Evolutionary conservation across 2,113 vertebrate genomes (phyloP).

Genomic region (Gambusia holbrooki): DNA sequence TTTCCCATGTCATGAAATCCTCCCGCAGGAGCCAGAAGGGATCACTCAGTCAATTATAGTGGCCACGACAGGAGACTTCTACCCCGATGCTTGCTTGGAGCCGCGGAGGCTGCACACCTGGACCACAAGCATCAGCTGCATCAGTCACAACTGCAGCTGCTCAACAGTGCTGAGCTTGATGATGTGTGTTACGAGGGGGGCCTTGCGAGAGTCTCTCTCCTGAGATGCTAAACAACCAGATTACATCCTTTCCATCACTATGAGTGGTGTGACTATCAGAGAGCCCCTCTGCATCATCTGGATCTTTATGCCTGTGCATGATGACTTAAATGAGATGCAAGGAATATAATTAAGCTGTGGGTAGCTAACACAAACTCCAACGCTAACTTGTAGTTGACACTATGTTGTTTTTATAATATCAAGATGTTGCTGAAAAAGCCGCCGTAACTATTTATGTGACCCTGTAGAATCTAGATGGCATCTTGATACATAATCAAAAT

Average conservation of each 20-base stretch:
- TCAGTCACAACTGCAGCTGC: constrained; percentile 49
- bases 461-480: no score
- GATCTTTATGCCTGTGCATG: not conserved
- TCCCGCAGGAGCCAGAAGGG: constrained; percentile 25
- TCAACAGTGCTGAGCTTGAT: constrained; percentile 56
- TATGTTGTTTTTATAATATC: not conserved
- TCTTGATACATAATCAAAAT: no score
- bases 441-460: no score
- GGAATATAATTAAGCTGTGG: not conserved
- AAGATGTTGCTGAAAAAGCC: no score
- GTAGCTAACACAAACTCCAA: not conserved
- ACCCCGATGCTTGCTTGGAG: constrained; percentile 10
- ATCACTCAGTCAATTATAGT: constrained; percentile 55
- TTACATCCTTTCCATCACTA: constrained; percentile 40
- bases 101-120: constrained; percentile 50
- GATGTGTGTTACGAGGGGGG: constrained; percentile 27
- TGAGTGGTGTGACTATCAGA: constrained; percentile 28
- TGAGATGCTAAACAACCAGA: constrained; percentile 53
- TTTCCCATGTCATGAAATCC: constrained; percentile 55
- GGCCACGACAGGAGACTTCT: constrained; percentile 27
- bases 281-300: constrained; percentile 12
- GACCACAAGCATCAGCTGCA: constrained; percentile 56
- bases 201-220: constrained; percentile 32
- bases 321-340: not conserved
- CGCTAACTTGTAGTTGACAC: no score